phyloP scores from a whole-genome alignment of 1,140 invertebrate species.

The Cotesia vestalis region DNA sequence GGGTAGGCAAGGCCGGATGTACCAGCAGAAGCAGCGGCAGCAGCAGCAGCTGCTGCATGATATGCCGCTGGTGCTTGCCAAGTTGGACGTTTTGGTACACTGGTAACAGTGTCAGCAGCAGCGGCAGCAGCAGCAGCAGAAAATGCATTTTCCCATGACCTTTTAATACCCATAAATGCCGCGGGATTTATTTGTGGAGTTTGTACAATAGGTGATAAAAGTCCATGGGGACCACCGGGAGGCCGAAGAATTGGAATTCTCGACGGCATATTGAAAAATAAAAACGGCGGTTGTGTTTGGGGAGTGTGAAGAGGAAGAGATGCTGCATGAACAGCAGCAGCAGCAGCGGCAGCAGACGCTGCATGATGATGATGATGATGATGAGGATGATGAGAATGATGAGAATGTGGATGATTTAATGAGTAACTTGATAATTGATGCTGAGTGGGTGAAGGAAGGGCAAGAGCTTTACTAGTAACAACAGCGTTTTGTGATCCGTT shows the following conservation, averaged over 20 bases:
- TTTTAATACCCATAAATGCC: constrained; percentile 67
- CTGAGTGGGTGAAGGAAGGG: constrained; percentile 41
- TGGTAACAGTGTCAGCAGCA: constrained; percentile 46
- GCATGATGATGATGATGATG: constrained; percentile 59
- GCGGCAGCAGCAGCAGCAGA: constrained; percentile 49
- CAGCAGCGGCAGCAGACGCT: constrained; percentile 57
- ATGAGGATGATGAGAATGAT: constrained; percentile 60
- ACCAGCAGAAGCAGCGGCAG: constrained; percentile 46
- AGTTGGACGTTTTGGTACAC: constrained; percentile 54
- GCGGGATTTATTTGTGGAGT: constrained; percentile 54
- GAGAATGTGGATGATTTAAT: constrained; percentile 49
- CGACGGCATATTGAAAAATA: constrained; percentile 60
- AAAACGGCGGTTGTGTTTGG: constrained; percentile 48
- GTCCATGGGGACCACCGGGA: constrained; percentile 57
- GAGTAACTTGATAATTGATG: constrained; percentile 62
- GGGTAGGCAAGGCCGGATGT: constrained; percentile 59
- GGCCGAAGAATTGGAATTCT: constrained; percentile 63
- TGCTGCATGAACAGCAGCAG: constrained; percentile 50
- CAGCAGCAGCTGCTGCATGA: constrained; percentile 42
- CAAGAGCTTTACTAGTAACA: constrained; percentile 52
- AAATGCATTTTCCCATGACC: constrained; percentile 64
- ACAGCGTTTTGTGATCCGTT: constrained; percentile 49
- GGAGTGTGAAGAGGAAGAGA: constrained; percentile 61
- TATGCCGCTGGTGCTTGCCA: constrained; percentile 57
- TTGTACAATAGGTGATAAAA: constrained; percentile 60